Evolutionary conservation across 1,140 invertebrate genomes (phyloP), one percentile per base, ranked within the genome.

Genomic region (Diorhabda sublineata): DNA sequence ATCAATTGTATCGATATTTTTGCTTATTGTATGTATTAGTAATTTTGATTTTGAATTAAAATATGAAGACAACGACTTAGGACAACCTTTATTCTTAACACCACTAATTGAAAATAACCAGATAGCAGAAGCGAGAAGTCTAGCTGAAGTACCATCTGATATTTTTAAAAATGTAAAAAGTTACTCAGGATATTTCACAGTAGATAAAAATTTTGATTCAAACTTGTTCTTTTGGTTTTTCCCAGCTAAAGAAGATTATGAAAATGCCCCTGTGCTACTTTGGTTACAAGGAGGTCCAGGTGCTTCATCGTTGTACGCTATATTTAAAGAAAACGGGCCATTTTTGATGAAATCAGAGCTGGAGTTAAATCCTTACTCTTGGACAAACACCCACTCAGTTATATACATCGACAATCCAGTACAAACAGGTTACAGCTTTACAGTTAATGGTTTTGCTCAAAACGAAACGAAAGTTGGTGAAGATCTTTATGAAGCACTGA

Each of bases 341-440:
- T 86, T 87, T 70, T 74, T 75, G 45, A 80, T 86, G 5, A 81
- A 80, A 79, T 65, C 71, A n/a, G 68, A 67, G 5, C 26, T 90
- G 2, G 75, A 81, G 74, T 80, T 79, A 73, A 81, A 88, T 57
- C 81, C 86, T 70, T 86, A 88, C 69, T 87, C 91, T 0, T 75
- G 73, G 73, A 61, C 68, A 9, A 45, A 62, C 42, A 86, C 85
- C 45, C 90, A 91, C 76, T 89, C 89, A 67, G 78, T 95, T 66
- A 78, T 95, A 3, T 95, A 92, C 75, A 90, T 95, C 64, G 93
- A 96, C 78, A 94, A 93, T 80, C 94, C 94, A 3, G 92, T 93
- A n/a, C 91, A 91, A 9, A 89, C 91, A 57, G 90, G 91, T 2
- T 92, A 85, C 76, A 92, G 90, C 81, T 91, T 91, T 71, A 91